Percentiles rank a stretch among this genome's conserved stretches.
phyloP scores from a whole-genome alignment of 2,113 vertebrate genomes.

The Mionectes macconnelli region DNA sequence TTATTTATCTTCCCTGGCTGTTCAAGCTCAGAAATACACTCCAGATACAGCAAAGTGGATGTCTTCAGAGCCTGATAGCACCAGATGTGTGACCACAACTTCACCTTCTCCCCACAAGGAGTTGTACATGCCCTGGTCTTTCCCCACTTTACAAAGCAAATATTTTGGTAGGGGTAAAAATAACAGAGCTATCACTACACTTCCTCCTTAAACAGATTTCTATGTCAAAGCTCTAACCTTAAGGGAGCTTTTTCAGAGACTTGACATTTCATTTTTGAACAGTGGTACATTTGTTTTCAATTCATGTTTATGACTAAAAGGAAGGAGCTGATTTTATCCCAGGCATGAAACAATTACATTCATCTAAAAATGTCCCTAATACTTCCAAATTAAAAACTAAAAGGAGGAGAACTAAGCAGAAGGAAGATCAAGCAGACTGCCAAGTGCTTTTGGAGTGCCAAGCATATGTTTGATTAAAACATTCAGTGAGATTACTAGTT shows the following conservation, averaged over 20 bases:
- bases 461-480: not conserved
- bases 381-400: not conserved
- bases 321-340: not conserved
- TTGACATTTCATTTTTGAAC: not conserved
- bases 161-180: not conserved
- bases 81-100: fast-evolving
- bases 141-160: not conserved
- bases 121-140: too few species aligned
- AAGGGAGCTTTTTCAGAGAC: not conserved
- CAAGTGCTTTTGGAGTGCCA: not conserved
- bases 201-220: not conserved
- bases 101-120: not conserved
- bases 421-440: not conserved
- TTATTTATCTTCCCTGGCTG: not conserved
- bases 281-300: not conserved
- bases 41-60: not conserved
- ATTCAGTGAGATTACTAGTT: not conserved
- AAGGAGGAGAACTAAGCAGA: not conserved
- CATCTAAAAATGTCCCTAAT: not conserved
- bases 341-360: not conserved
- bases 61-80: not conserved
- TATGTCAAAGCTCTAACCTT: not conserved
- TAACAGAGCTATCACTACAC: not conserved
- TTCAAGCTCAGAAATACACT: not conserved
- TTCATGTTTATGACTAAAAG: not conserved